phyloP scores from a whole-genome alignment of 2,797 vertebrate genomes.

The Epinephelus awoara region DNA sequence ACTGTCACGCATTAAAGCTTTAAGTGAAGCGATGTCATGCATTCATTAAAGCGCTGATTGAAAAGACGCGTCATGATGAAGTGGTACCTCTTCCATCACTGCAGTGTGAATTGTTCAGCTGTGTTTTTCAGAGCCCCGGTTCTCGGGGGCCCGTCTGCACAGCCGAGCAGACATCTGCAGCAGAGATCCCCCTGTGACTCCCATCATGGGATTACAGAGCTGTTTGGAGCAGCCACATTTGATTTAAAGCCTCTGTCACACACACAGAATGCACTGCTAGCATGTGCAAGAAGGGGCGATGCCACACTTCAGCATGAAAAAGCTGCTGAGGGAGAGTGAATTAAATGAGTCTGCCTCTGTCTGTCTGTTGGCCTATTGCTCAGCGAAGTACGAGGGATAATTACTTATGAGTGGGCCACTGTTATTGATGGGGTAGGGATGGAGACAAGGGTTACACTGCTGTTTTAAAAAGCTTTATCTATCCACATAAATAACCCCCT shows the following conservation, averaged over 20 bases:
- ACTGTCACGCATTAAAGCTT: slow-evolving; percentile 16
- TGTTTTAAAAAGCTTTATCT: slow-evolving; percentile 52
- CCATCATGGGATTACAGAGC: slow-evolving; percentile 66
- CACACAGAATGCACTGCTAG: slow-evolving; percentile 61
- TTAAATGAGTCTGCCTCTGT: slow-evolving; percentile 51
- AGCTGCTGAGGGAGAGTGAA: slow-evolving; percentile 75
- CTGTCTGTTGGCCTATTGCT: slow-evolving; percentile 58
- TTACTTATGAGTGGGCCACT: slow-evolving; percentile 61
- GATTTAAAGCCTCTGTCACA: slow-evolving; percentile 78
- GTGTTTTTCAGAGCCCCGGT: slow-evolving; percentile 37
- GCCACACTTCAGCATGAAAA: slow-evolving; percentile 74
- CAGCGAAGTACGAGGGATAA: slow-evolving; percentile 59
- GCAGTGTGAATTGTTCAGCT: slow-evolving; percentile 17
- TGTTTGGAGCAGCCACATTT: slow-evolving; percentile 66
- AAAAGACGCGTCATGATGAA: neutral
- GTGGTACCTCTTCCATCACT: neutral
- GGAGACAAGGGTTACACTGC: slow-evolving; percentile 35
- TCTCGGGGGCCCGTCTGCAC: slow-evolving; percentile 34
- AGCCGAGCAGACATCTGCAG: slow-evolving; percentile 64
- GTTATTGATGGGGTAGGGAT: slow-evolving; percentile 47
- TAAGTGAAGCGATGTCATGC: neutral
- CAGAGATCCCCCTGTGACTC: slow-evolving; percentile 61
- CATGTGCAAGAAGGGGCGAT: slow-evolving; percentile 58
- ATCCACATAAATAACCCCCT: slow-evolving; percentile 40
- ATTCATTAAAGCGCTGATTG: slow-evolving; percentile 2